Base-by-base conservation (phyloP, 2,888 invertebrate genomes). In the Caenorhabditis sp. region DNA sequence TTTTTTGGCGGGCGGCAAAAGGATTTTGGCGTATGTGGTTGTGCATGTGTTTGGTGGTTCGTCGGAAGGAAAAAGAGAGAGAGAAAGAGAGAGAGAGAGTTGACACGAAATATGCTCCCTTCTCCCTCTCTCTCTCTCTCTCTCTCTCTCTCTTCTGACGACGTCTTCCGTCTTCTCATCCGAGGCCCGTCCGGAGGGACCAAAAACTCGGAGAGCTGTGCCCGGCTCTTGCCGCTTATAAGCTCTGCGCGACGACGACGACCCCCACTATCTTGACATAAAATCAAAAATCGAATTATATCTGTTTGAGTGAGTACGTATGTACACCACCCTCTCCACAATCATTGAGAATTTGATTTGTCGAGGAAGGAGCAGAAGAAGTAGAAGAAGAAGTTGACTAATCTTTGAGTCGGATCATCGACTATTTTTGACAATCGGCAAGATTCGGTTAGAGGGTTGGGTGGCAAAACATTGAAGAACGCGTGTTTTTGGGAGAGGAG, bases 271-370 rank as follows among this genome's bases (percentile, higher is more conserved):
- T 68, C 66, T 68, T 68, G 66, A 68, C 66, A 68, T 43, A 50
- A 48, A 68, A 68, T 68, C 66, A 68, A 68, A 56, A 58, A 68
- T 68, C 66, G 66, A 58, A 68, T 68, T 68, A 68, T 68, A 32
- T 58, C 41, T 56, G 66, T 48, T 32, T 66, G 65, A 65, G 65
- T 55, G 55, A 30, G 30, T 30, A n/a, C n/a, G n/a, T n/a, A n/a
- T n/a, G n/a, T n/a, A n/a, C n/a, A n/a, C n/a, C n/a, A n/a, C n/a
- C n/a, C n/a, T n/a, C n/a, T n/a, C n/a, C n/a, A n/a, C n/a, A n/a
- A 24, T 52, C 41, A 41, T 50, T 59, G 22, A 5, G n/a, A 50
- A 58, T 66, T 66, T 6, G 53, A 66, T 66, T 66, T 37, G 17
- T 17, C 9, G 15, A 17, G 26, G 15, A 20, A 8, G 5, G 30